Percentiles rank a stretch among this genome's conserved stretches.
Evolutionary conservation across 1,140 invertebrate species (phyloP).

Genomic region (Cyphomyrmex costatus): DNA sequence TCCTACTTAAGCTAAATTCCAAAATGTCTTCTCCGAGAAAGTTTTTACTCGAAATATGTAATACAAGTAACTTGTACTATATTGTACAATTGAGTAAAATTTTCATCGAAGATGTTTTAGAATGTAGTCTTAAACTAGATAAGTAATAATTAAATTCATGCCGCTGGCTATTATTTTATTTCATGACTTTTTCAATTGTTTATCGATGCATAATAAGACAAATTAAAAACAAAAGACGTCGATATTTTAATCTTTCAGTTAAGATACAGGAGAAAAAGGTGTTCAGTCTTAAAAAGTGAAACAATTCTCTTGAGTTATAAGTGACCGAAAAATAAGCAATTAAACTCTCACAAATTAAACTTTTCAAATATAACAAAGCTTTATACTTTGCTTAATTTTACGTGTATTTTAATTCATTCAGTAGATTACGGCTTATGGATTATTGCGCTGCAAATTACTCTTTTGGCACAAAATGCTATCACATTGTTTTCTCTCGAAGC

Average conservation of each 20-base stretch:
- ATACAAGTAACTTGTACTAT: too few species aligned
- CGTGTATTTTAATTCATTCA: conserved; percentile 3
- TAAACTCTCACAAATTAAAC: not conserved
- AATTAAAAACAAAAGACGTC: not conserved
- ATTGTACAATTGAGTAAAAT: too few species aligned
- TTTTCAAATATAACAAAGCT: not conserved
- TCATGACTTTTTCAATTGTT: not conserved
- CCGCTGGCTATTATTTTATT: not conserved
- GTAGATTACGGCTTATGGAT: conserved; percentile 6
- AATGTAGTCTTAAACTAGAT: not conserved
- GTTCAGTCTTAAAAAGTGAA: not conserved
- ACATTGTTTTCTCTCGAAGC: not conserved
- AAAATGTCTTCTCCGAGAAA: too few species aligned
- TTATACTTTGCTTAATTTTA: conserved; percentile 13
- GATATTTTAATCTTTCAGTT: not conserved
- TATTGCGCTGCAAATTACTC: conserved; percentile 23
- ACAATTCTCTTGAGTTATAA: not conserved
- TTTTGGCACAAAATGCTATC: not conserved
- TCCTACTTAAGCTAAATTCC: not conserved
- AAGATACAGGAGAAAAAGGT: not conserved
- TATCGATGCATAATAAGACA: too few species aligned
- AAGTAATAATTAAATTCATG: not conserved
- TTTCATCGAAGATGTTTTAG: too few species aligned
- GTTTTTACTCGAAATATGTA: too few species aligned
- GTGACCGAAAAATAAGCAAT: not conserved